Base-by-base conservation (phyloP, 2,797 vertebrate species). In the Spea hammondii region DNA sequence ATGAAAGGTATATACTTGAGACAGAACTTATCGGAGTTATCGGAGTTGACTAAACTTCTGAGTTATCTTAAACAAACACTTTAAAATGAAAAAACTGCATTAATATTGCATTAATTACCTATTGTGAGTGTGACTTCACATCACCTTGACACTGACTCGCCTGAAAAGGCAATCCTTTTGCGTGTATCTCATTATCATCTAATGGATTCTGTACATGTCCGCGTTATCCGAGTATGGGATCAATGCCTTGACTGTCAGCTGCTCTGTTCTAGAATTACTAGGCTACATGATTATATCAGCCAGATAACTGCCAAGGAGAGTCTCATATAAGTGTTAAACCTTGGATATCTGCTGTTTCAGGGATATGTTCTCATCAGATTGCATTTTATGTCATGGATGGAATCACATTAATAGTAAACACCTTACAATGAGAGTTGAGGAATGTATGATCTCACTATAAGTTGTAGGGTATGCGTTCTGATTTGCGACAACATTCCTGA, bases 261-360 rank as follows among this genome's bases (percentile, higher is more conserved):
- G 72, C 72, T 11, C n/a, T 54, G 49, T 45, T 45, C 60, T 65
- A 45, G 17, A n/a, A 7, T 74, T 74, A 53, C 60, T 49, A 46
- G 4, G 7, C 12, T 13, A 54, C 32, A 48, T 11, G 45, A 14
- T 47, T 47, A 12, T 32, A 50, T 65, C 60, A 74, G 72, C 72
- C 62, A 6, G 14, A 53, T 8, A 10, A 53, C 4, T 65, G 72
- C 72, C 72, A 74, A 32, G 7, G 48, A 62, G n/a, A 14, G 67
- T 51, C n/a, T 17, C 45, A 17, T 44, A 62, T 11, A 14, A 14
- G 11, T 57, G 50, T 60, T 48, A 72, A 49, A 45, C 11, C 12
- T 46, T 72, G 53, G 6, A 7, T 72, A 57, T 72, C 32, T 72
- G 32, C 32, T 11, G 54, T 50, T 70, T 46, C 70, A 60, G 45